Evolutionary conservation across 2,888 invertebrate species (phyloP), one percentile per base, ranked within the genome.

Genomic region (Ochropleura leucogaster): DNA sequence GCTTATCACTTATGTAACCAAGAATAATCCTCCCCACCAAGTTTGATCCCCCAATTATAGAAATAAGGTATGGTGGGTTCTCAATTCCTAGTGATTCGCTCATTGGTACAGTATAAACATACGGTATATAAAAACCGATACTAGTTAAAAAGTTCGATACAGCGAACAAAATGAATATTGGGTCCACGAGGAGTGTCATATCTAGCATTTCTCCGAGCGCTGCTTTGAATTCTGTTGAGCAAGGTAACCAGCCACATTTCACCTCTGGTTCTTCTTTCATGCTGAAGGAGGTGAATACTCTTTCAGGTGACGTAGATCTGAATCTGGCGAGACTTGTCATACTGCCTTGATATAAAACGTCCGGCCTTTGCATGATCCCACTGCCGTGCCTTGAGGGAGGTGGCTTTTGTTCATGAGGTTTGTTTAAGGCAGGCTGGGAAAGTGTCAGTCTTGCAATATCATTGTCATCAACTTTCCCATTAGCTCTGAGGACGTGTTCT

Each of bases 81-180:
- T 94, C 90, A 51, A 98, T 94, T 3, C 96, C 97, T 68, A 97
- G 91, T 72, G 97, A 95, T 77, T 97, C 96, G 16, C 98, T 98
- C 95, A 98, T 97, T 66, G 98, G 97, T 87, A 98, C 98, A 77
- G 98, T 97, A 91, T 98, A 99, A 70, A 99, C 98, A 92, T 99
- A 99, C 53, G 99, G 99, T 90, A 99, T 97, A 93, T 99, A 99
- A 96, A 99, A 99, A 79, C 99, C 99, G 90, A 99, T 98, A 92
- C 99, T 99, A 62, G 99, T 99, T 91, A 98, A 98, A 93, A 99
- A 99, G 95, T 99, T 99, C 57, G 99, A 99, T 72, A 99, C 88
- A 18, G 98, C 97, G 93, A 99, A 99, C 79, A 99, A 95, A 82
- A 99, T 96, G 93, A 99, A 99, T 83, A 99, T 97, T 47, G 98